Evolutionary conservation across 2,797 vertebrate genomes (phyloP), one percentile per base, ranked within the genome.

Genomic region (Phataginus tricuspis): DNA sequence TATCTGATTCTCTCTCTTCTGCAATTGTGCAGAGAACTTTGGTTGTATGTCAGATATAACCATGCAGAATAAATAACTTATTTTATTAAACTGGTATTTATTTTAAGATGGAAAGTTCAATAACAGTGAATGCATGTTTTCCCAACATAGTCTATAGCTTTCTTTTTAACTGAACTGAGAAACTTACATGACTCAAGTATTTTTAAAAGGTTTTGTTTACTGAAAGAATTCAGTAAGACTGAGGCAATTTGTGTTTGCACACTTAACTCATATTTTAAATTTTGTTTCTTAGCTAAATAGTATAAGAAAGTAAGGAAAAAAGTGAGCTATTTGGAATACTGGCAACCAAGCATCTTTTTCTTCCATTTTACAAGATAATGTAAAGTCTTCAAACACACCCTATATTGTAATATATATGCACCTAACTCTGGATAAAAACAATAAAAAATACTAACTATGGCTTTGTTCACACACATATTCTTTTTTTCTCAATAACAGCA

Each of bases 371-470:
- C 42, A 86, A 63, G n/a, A 72, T 83, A 68, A 87, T 18, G 31
- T 7, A 66, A 79, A 69, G 34, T 31, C 23, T 45, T 92, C 39
- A 45, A 64, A 39, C 19, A 19, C 13, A 72, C 7, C 37, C 80
- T 61, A 49, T 31, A 19, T 68, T 90, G 79, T 55, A 80, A 91
- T 72, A 9, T 93, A 37, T 86, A 45, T 84, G 13, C 37, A 74
- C 53, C 37, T 91, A 87, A 86, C 18, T 91, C 68, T 82, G 12
- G 21, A 71, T 61, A 68, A 75, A 96, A 96, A 77, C 29, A 84
- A 16, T 71, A 7, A 61, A 51, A 94, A 97, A 57, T 25, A 74
- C 2, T 85, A 79, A 18, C 74, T 49, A 96, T 87, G 31, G 7
- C 3, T 80, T 79, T 93, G 23, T 66, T 0, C 15, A 14, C 7